Base-by-base conservation (phyloP, 2,888 invertebrate genomes). In the Agrochola litura region DNA sequence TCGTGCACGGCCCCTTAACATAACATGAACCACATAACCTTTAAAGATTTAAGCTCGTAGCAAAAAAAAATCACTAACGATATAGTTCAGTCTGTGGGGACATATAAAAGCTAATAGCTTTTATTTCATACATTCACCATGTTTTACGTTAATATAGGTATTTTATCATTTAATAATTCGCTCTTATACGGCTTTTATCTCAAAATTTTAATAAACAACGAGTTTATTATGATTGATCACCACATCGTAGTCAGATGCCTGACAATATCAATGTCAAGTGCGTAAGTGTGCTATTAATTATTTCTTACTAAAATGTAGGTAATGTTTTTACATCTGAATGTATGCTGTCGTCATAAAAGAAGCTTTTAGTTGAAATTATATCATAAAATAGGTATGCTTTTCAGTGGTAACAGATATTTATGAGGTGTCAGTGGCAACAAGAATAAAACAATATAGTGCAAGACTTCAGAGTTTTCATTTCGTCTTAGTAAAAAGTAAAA, bases 221-320 rank as follows among this genome's bases (percentile, higher is more conserved):
- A 63, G 14, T 60, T 72, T 78, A 86, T 82, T 82, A 82, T 67
- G 76, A 89, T 82, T 82, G 70, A 84, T 83, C 74, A 66, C 68
- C 77, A 79, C 76, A 60, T 74, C 78, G 75, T 63, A 75, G 73
- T 76, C 83, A 83, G 72, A 80, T 72, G 81, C 61, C 76, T 87
- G 80, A 82, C 75, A 76, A 80, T 86, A 70, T 77, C 77, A 82
- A 82, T 77, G 83, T 83, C 79, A 84, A 68, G 43, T 64, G 46
- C 69, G 52, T 70, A 77, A 77, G 56, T 75, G 61, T 60, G 19
- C 14, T 71, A 76, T 81, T 70, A 67, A 85, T 85, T 76, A 85
- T 66, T 64, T 68, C 6, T 37, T 73, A 69, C 41, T 56, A 46
- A 52, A 69, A 30, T 60, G 14, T 19, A 19, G 8, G n/a, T 54